phyloP scores from a whole-genome alignment of 1,140 invertebrate species.

The Battus philenor region DNA sequence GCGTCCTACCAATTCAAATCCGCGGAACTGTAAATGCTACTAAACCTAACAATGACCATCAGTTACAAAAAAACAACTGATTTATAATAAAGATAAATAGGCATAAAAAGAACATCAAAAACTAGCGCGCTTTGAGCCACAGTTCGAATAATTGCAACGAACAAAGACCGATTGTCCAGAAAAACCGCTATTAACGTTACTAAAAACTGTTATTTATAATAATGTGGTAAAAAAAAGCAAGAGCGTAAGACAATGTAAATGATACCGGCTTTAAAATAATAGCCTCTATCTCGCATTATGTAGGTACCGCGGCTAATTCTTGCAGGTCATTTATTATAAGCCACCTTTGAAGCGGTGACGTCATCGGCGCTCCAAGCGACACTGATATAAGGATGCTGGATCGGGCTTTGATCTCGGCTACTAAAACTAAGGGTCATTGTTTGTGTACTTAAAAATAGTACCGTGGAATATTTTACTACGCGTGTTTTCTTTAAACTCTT shows the following conservation, averaged over 20 bases:
- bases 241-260: constrained; percentile 16
- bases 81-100: too few species aligned
- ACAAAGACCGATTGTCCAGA: constrained; percentile 14
- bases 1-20: too few species aligned
- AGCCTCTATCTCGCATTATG: constrained; percentile 13
- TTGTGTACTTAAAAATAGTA: too few species aligned
- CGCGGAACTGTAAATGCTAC: too few species aligned
- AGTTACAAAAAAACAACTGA: too few species aligned
- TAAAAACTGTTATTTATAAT: constrained; percentile 17
- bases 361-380: neutral
- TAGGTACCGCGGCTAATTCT: constrained; percentile 13
- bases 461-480: too few species aligned
- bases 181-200: constrained; percentile 15
- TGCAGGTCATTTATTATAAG: constrained; percentile 15
- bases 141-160: constrained; percentile 13
- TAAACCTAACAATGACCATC: too few species aligned
- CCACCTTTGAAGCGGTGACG: constrained; percentile 15
- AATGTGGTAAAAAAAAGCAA: constrained; percentile 1
- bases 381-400: neutral
- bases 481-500: too few species aligned
- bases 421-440: too few species aligned
- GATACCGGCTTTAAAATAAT: constrained; percentile 16
- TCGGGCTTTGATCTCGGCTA: neutral
- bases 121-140: neutral
- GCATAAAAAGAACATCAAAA: too few species aligned